Conservation (phyloP, 1,140 invertebrate genomes). For the Sarcophaga peregrina region DNA sequence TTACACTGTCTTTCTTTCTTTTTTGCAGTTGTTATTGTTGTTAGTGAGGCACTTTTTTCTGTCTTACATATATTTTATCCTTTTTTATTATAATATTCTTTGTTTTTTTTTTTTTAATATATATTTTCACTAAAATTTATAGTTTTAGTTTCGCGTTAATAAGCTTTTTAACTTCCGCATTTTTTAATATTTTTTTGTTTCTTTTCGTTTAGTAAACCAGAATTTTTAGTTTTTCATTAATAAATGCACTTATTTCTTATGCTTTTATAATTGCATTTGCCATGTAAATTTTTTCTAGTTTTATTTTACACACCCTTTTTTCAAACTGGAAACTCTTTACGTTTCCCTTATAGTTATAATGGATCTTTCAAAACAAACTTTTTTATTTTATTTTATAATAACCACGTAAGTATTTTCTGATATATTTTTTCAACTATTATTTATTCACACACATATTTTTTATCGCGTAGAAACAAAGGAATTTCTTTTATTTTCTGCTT, state of each 20-base stretch:
- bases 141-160: too few relatives aligned
- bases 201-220: conserved; percentile 19
- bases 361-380: background rate
- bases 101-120: background rate
- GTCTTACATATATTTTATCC: background rate
- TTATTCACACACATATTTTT: background rate
- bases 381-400: background rate
- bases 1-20: background rate
- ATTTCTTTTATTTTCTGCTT: background rate
- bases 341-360: too few relatives aligned
- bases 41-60: conserved; percentile 43
- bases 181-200: conserved; percentile 40
- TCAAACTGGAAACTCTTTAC: background rate
- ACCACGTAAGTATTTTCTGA: background rate
- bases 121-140: too few relatives aligned
- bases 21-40: conserved; percentile 25
- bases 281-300: background rate
- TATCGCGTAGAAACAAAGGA: conserved; percentile 26
- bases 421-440: background rate
- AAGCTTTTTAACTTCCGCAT: conserved; percentile 32
- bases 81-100: conserved; percentile 21
- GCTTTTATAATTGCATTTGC: background rate
- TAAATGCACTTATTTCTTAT: background rate
- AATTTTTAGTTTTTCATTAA: conserved; percentile 6
- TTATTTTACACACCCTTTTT: conserved; percentile 35